Base-by-base conservation (phyloP, 2,888 invertebrate species). In the Agriopis leucophaearia region DNA sequence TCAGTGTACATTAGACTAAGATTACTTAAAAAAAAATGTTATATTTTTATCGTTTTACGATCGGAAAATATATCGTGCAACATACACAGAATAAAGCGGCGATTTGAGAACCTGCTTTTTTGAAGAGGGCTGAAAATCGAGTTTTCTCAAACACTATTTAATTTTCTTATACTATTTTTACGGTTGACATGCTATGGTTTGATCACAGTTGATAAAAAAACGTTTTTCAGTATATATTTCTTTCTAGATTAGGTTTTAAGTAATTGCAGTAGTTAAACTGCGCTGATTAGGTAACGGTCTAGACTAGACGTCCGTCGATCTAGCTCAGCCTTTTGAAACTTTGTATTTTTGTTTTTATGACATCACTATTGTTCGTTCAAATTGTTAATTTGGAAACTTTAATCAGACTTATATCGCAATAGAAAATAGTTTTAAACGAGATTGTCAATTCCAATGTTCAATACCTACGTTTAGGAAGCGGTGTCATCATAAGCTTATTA, bases 321-420 rank as follows among this genome's bases (percentile, higher is more conserved):
- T 48, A 51, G 44, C 51, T 35, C 27, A 8, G 18, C 8, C 18
- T 55, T 44, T 63, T 47, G 63, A 56, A 50, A 56, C 2, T 12
- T 13, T 42, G 52, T 18, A n/a, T 6, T 42, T n/a, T 48, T 52
- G 42, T 48, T 48, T 62, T 48, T n/a, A 13, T 48, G 36, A 47
- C 48, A 7, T 45, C 57, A 47, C 38, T 16, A 12, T n/a, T n/a
- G n/a, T n/a, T n/a, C n/a, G n/a, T n/a, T n/a, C 8, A 10, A 45
- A 18, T 13, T 42, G 36, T 36, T 36, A 15, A 52, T 52, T 52
- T 8, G n/a, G 52, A 52, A 52, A 55, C 55, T 40, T 55, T 55
- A 42, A 12, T 55, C 2, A 16, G 55, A 54, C 18, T 16, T 40
- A 5, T 4, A 52, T 27, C 12, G 15, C 15, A 52, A 38, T 15